phyloP scores from a whole-genome alignment of 2,888 invertebrate genomes.

The Muscina levida region DNA sequence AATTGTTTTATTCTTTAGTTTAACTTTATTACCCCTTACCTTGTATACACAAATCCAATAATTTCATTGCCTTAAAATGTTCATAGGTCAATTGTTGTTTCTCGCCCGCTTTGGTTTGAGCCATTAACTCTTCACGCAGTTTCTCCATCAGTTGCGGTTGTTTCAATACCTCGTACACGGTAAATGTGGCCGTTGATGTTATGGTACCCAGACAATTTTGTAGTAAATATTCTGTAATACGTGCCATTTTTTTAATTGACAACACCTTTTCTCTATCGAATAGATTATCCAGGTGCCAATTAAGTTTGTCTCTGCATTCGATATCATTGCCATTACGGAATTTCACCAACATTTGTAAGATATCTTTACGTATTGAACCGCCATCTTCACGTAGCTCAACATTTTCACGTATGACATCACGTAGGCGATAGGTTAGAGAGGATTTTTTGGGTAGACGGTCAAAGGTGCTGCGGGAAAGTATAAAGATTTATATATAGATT shows the following conservation, averaged over 20 bases:
- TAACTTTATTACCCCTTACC: slow-evolving; percentile 71
- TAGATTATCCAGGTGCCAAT: slow-evolving; percentile 73
- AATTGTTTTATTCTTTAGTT: not conserved
- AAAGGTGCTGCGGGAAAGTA: slow-evolving; percentile 67
- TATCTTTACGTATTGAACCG: slow-evolving; percentile 79
- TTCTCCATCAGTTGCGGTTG: slow-evolving; percentile 78
- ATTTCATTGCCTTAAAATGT: slow-evolving; percentile 78
- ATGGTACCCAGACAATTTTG: slow-evolving; percentile 77
- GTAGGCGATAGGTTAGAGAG: slow-evolving; percentile 72
- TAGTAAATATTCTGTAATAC: slow-evolving; percentile 73
- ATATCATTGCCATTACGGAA: slow-evolving; percentile 77
- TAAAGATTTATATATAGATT: not conserved
- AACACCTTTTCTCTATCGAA: slow-evolving; percentile 72
- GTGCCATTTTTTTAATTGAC: slow-evolving; percentile 75
- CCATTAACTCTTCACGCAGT: slow-evolving; percentile 76
- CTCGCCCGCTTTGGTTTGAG: slow-evolving; percentile 11
- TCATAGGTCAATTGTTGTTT: slow-evolving; percentile 73
- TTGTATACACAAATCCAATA: slow-evolving; percentile 79
- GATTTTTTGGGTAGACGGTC: slow-evolving; percentile 71
- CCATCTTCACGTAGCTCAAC: slow-evolving; percentile 79
- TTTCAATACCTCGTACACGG: slow-evolving; percentile 79
- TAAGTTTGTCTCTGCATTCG: slow-evolving; percentile 68
- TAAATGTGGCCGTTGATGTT: slow-evolving; percentile 77
- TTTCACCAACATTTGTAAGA: slow-evolving; percentile 80
- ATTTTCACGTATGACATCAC: slow-evolving; percentile 76